Evolutionary conservation across 2,797 vertebrate genomes (phyloP).

Genomic region (Hypotaenidia philippensis): DNA sequence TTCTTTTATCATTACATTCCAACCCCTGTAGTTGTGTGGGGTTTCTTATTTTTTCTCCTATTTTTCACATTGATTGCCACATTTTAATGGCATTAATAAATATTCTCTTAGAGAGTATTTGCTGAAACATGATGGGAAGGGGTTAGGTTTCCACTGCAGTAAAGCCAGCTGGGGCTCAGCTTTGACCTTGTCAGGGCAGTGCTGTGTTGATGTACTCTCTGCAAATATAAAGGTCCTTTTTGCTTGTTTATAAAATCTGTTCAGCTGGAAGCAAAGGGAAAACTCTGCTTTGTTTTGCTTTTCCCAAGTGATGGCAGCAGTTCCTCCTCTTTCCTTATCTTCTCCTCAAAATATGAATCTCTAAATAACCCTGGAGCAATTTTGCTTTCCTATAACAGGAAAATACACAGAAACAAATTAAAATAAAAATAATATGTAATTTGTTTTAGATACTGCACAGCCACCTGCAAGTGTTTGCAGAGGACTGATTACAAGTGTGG

Average conservation of each 20-base stretch:
- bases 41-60: not conserved
- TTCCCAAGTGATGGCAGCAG: constrained; percentile 21
- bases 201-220: not conserved
- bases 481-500: not conserved
- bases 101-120: not conserved
- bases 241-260: not conserved
- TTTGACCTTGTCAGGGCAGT: not conserved
- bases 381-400: not conserved
- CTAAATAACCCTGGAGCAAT: not conserved
- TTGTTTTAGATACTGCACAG: not conserved
- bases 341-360: not conserved
- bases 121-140: not conserved
- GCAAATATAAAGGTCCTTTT: not conserved
- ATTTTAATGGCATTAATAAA: not conserved
- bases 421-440: not conserved
- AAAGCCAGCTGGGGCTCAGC: not conserved
- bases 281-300: not conserved
- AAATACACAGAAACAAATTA: not conserved
- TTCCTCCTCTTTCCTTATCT: not conserved
- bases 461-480: not conserved
- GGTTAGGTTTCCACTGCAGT: not conserved
- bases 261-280: not conserved
- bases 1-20: not conserved
- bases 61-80: not conserved
- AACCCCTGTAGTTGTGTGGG: not conserved